A percentile compares a stretch with the other conserved stretches of the same genome.
phyloP scores from a whole-genome alignment of 2,888 invertebrate species.

The Trichogramma dendrolimi region DNA sequence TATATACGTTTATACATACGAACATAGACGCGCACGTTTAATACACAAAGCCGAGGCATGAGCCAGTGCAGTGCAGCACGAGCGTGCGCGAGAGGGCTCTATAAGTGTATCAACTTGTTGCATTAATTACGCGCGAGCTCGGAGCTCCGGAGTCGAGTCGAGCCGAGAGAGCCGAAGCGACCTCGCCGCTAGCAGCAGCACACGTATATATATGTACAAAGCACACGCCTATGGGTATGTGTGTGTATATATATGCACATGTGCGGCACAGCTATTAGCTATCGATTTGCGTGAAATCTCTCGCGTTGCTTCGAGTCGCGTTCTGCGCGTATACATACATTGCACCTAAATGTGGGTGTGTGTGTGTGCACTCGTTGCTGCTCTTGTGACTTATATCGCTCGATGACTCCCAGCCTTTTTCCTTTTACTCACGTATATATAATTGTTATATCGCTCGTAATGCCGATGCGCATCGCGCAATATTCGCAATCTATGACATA shows the following conservation, averaged over 20 bases:
- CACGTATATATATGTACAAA: no score
- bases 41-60: slow-evolving; percentile 10
- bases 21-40: no score
- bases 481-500: no score
- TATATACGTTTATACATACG: no score
- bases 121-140: slow-evolving; percentile 45
- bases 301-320: neutral
- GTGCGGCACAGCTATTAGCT: slow-evolving; percentile 44
- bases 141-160: slow-evolving; percentile 32
- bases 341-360: no score
- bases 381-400: neutral
- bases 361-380: neutral
- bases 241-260: no score
- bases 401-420: slow-evolving; percentile 10
- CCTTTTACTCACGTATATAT: slow-evolving; percentile 3
- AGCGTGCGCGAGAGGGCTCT: slow-evolving; percentile 4
- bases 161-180: neutral
- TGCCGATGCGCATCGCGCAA: no score
- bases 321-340: no score
- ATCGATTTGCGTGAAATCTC: slow-evolving; percentile 48
- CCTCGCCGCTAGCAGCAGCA: no score
- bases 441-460: no score
- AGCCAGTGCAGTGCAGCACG: slow-evolving; percentile 27
- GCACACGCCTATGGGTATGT: no score
- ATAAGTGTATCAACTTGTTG: slow-evolving; percentile 53